Conservation (phyloP, 2,797 vertebrate genomes). For the Peromyscus nudipes region DNA sequence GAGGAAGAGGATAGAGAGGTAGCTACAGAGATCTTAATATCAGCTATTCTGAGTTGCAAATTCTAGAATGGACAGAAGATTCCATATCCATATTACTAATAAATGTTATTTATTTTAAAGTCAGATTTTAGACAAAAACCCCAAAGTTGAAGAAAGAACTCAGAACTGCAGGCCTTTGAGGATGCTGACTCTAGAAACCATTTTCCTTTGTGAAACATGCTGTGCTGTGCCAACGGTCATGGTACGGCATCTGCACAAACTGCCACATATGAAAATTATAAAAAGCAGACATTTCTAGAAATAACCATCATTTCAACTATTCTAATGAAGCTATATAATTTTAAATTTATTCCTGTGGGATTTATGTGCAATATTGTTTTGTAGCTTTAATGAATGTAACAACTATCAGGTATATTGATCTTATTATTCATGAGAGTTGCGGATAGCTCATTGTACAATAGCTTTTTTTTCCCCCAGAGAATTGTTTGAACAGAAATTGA, state of each 20-base stretch:
- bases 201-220: not conserved
- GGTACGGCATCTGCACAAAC: conserved; percentile 9
- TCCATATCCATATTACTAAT: not conserved
- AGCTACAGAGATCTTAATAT: conserved; percentile 31
- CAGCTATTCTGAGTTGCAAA: conserved; percentile 8
- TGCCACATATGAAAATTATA: not conserved
- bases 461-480: conserved; percentile 40
- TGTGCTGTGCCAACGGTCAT: not conserved
- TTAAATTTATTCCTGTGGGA: conserved; percentile 10
- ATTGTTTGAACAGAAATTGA: conserved; percentile 51
- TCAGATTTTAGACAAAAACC: conserved; percentile 43
- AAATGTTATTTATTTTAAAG: conserved; percentile 50
- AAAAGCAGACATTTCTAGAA: not conserved
- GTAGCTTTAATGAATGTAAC: conserved; percentile 18
- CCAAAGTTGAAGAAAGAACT: conserved; percentile 30
- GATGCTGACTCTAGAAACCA: not conserved
- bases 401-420: conserved; percentile 10
- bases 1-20: not conserved
- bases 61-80: conserved; percentile 1
- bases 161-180: not conserved
- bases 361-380: not conserved
- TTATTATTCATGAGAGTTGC: conserved; percentile 42
- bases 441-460: conserved; percentile 29
- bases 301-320: not conserved
- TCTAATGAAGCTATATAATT: conserved; percentile 53